phyloP scores from a whole-genome alignment of 2,797 vertebrate genomes.

The Sebastes steindachneri region DNA sequence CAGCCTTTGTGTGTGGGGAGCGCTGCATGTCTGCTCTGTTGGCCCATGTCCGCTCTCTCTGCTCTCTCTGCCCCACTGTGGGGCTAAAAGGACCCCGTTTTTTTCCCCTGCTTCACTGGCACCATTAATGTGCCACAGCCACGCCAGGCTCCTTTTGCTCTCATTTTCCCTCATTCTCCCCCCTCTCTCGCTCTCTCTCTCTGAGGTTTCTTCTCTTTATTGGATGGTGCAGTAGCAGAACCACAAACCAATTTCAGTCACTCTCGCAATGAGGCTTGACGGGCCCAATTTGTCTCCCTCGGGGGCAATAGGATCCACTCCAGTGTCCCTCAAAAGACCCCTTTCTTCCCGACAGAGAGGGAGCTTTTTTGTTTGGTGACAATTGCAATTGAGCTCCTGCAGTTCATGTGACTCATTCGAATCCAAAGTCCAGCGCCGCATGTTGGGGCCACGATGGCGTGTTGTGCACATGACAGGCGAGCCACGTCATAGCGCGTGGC shows the following conservation, averaged over 20 bases:
- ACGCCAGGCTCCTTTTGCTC: conserved; percentile 57
- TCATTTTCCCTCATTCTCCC: conserved; percentile 55
- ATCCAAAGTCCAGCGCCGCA: conserved; percentile 5
- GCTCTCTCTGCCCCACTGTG: conserved; percentile 22
- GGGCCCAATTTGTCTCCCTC: conserved; percentile 78
- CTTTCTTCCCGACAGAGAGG: conserved; percentile 57
- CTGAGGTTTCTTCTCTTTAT: conserved; percentile 74
- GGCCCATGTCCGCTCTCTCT: conserved; percentile 18
- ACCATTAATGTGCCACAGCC: conserved; percentile 62
- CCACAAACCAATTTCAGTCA: conserved; percentile 81
- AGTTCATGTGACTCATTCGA: conserved; percentile 47
- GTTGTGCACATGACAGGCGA: conserved; percentile 9
- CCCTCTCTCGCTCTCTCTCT: conserved; percentile 24
- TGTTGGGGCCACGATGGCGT: conserved; percentile 27
- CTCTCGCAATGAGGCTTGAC: conserved; percentile 78
- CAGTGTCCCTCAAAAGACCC: conserved; percentile 67
- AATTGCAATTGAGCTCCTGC: conserved; percentile 58
- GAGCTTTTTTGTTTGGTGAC: conserved; percentile 65
- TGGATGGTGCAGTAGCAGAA: conserved; percentile 76
- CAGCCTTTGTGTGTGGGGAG: conserved; percentile 42
- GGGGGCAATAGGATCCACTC: conserved; percentile 74
- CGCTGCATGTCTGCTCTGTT: conserved; percentile 31
- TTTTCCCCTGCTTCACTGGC: conserved; percentile 36
- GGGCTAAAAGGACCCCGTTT: conserved; percentile 30
- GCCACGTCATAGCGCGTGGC: neutral